These are phyloP conservation scores for Sternotherus odoratus DNA, from an alignment of 2,797 vertebrate genomes.

Conservation along the genomic window DNA sequence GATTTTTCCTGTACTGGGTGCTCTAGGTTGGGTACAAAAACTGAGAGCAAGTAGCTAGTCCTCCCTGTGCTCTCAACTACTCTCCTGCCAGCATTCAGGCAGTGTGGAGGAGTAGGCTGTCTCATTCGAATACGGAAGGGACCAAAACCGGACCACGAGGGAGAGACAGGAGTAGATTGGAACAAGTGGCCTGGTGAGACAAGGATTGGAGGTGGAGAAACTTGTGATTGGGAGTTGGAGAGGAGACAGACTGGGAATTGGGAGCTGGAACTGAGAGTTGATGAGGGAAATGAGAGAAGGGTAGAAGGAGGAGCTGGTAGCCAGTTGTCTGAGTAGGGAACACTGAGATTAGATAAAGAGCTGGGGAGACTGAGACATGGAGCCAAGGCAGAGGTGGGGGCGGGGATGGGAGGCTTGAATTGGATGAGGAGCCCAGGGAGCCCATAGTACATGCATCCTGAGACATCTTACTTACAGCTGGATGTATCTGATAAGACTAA, in stretches of 20 bases:
- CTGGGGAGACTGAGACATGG: neutral
- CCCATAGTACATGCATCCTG: neutral
- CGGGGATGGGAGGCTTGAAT: neutral
- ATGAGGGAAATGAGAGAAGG: neutral
- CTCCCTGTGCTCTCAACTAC: neutral
- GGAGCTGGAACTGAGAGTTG: neutral
- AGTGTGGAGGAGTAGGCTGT: neutral
- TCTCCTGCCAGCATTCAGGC: neutral
- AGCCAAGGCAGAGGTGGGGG: neutral
- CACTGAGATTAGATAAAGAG: neutral
- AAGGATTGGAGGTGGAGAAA: neutral
- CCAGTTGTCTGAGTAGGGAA: neutral
- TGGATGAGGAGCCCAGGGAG: neutral
- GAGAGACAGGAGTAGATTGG: neutral
- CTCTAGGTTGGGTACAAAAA: neutral
- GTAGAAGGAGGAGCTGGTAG: neutral
- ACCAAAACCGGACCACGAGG: neutral
- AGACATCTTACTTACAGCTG: neutral
- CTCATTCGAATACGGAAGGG: neutral
- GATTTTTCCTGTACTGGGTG: neutral
- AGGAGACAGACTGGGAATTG: neutral
- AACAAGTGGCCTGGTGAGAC: neutral
- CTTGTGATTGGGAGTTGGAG: neutral
- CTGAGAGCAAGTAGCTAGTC: neutral
- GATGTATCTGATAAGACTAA: neutral